Evolutionary conservation across 2,888 invertebrate genomes (phyloP).

Genomic region (Sphaerophoria taeniata): DNA sequence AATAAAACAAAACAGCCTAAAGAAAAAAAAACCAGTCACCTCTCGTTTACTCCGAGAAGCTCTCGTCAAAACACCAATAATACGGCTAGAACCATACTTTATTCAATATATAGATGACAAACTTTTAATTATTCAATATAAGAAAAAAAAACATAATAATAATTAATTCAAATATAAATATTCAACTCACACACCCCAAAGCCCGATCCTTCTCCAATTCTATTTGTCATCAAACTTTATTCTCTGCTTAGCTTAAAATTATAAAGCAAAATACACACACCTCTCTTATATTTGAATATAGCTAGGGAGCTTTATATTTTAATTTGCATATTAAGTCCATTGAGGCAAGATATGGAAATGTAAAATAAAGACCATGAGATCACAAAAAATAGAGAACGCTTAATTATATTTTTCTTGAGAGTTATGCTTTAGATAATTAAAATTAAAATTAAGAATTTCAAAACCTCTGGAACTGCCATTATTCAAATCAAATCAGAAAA

Average conservation of each 20-base stretch:
- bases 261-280: no score
- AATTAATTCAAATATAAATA: constrained; percentile 42
- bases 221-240: constrained; percentile 15
- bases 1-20: background rate
- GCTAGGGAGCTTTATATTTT: no score
- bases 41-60: constrained; percentile 37
- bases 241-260: background rate
- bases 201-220: background rate
- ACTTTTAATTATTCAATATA: constrained; percentile 36
- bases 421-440: no score
- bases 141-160: constrained; percentile 21
- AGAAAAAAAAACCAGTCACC: constrained; percentile 45
- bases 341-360: no score
- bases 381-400: no score
- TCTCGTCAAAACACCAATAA: constrained; percentile 44
- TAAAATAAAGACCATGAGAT: no score
- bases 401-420: no score
- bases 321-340: no score
- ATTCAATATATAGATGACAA: constrained; percentile 28
- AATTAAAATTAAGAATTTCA: no score
- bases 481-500: no score
- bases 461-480: no score
- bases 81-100: constrained; percentile 21
- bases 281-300: no score
- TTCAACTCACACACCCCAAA: constrained; percentile 35